A percentile compares a stretch with the other conserved stretches of the same genome.
These are phyloP conservation scores for Caenorhabditis zanzibari DNA, from an alignment of 2,888 invertebrate genomes.

Conservation along the genomic window DNA sequence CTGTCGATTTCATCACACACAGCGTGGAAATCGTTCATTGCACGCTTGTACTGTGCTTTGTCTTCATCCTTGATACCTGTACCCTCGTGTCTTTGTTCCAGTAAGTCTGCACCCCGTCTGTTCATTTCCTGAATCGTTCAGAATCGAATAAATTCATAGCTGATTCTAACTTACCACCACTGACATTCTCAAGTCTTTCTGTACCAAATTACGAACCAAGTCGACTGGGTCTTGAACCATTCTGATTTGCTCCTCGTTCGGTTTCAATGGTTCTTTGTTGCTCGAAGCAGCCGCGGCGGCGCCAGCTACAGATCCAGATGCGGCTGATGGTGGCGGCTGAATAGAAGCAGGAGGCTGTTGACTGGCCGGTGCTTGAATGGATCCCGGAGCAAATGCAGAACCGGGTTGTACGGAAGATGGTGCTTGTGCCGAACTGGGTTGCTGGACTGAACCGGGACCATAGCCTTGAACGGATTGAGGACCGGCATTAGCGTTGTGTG, in stretches of 20 bases:
- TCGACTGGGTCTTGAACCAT: constrained; percentile 62
- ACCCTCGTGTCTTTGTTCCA: constrained; percentile 20
- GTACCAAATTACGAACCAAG: constrained; percentile 45
- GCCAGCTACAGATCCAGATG: constrained; percentile 4
- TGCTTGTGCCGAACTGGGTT: constrained; percentile 37
- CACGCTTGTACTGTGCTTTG: constrained; percentile 45
- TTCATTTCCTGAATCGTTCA: constrained; percentile 42
- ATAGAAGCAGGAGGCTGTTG: constrained; percentile 56
- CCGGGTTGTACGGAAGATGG: constrained; percentile 39
- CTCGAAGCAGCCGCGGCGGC: neutral
- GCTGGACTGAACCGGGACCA: constrained; percentile 47
- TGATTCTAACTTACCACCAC: constrained; percentile 25
- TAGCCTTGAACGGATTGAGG: constrained; percentile 44
- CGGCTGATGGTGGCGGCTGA: constrained; percentile 41
- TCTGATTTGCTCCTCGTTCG: constrained; percentile 60
- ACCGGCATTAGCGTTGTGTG: constrained; percentile 9
- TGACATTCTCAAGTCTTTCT: constrained; percentile 47
- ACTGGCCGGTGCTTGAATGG: constrained; percentile 51
- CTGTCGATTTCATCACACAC: constrained; percentile 58
- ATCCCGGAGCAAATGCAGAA: constrained; percentile 33
- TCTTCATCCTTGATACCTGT: neutral
- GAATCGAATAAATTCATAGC: neutral
- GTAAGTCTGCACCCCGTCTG: constrained; percentile 28
- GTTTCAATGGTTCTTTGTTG: constrained; percentile 31
- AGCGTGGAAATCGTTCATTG: constrained; percentile 55